These are phyloP conservation scores for Hiodon alosoides DNA, from an alignment of 2,113 vertebrate genomes.

Conservation along the genomic window DNA sequence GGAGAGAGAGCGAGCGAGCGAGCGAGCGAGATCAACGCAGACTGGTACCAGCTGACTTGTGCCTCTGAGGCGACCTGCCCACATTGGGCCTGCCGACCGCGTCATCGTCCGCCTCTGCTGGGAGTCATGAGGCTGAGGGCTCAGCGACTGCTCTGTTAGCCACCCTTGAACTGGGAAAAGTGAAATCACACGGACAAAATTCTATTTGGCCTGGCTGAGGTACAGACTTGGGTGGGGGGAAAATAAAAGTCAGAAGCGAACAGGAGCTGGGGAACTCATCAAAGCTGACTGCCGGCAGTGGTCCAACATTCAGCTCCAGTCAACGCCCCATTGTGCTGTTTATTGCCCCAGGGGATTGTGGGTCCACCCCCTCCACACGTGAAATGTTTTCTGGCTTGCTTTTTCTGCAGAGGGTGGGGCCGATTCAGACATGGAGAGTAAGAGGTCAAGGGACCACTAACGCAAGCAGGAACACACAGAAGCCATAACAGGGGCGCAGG, in stretches of 20 bases:
- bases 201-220: slow-evolving; percentile 35
- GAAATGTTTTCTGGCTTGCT: slow-evolving; percentile 54
- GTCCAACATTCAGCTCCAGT: slow-evolving; percentile 39
- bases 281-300: slow-evolving; percentile 33
- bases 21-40: too few relatives aligned
- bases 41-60: too few relatives aligned
- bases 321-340: slow-evolving; percentile 48
- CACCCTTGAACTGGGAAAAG: neutral
- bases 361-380: slow-evolving; percentile 27
- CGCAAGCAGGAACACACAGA: too few relatives aligned
- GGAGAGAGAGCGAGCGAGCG: neutral
- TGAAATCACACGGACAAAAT: slow-evolving; percentile 50
- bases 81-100: neutral
- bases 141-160: neutral
- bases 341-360: slow-evolving; percentile 38
- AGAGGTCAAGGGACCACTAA: too few relatives aligned
- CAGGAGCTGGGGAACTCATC: slow-evolving; percentile 28
- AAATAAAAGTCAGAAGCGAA: too few relatives aligned
- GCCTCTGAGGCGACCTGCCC: too few relatives aligned
- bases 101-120: neutral
- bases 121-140: neutral
- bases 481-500: too few relatives aligned
- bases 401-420: slow-evolving; percentile 54
- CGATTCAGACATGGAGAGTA: slow-evolving; percentile 29
- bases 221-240: slow-evolving; percentile 10